Percentiles rank a stretch among this genome's conserved stretches.
These are phyloP conservation scores for Psephotus haematonotus DNA, from an alignment of 2,113 vertebrate species.

Conservation along the genomic window DNA sequence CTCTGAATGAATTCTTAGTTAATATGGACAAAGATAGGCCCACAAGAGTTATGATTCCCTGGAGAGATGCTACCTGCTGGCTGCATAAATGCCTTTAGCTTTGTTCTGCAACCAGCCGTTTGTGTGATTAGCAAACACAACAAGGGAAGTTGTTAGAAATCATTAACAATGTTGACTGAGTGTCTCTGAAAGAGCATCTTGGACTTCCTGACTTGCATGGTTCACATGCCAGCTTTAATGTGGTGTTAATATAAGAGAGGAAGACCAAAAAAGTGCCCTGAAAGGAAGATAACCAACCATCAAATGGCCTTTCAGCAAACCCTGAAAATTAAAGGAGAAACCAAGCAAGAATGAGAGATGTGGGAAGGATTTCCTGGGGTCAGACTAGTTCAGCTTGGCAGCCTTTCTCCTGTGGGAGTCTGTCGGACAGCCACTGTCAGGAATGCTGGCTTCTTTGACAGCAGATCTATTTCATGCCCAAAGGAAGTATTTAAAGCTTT, in stretches of 20 bases:
- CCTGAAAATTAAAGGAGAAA: background rate
- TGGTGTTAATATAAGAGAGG: conserved; percentile 4
- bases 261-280: background rate
- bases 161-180: background rate
- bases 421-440: conserved; percentile 32
- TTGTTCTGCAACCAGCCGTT: accelerated
- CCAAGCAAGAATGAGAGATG: background rate
- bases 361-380: conserved; percentile 54
- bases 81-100: background rate
- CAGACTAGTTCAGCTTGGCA: conserved; percentile 45
- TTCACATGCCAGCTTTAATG: conserved; percentile 23
- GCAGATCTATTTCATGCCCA: conserved; percentile 42
- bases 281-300: background rate
- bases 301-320: background rate
- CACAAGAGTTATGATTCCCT: background rate
- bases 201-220: background rate
- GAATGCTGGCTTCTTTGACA: conserved; percentile 29
- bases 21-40: background rate
- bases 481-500: conserved; percentile 60
- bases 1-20: background rate
- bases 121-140: background rate
- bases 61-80: background rate
- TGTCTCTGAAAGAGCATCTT: background rate
- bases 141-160: background rate
- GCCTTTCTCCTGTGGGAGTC: conserved; percentile 19